Percentiles rank a stretch among this genome's conserved stretches.
These are phyloP conservation scores for Uropetala carovei DNA, from an alignment of 2,888 invertebrate species.

Conservation along the genomic window DNA sequence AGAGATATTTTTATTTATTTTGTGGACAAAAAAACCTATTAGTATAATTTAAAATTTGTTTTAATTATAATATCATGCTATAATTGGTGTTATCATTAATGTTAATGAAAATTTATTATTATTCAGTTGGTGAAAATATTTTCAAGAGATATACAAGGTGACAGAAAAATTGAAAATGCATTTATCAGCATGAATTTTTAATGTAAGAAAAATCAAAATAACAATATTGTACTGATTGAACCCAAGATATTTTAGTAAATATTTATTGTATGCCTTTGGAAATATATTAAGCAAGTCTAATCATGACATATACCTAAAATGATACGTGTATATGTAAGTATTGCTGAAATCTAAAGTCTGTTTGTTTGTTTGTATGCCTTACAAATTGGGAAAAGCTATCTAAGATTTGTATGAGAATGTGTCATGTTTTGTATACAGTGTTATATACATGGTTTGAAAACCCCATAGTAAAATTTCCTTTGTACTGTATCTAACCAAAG, in stretches of 20 bases:
- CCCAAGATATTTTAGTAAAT: conserved; percentile 32
- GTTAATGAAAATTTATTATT: neutral
- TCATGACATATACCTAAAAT: neutral
- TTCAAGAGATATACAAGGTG: neutral
- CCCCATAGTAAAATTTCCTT: neutral
- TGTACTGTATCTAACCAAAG: conserved; percentile 29
- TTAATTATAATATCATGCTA: neutral
- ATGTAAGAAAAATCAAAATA: conserved; percentile 12
- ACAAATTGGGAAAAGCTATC: conserved; percentile 13
- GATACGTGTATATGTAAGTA: conserved; percentile 24
- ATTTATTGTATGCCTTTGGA: conserved; percentile 35
- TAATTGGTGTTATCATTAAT: neutral
- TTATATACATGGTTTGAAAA: conserved; percentile 14
- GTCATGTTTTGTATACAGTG: conserved; percentile 18
- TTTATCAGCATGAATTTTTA: conserved; percentile 24
- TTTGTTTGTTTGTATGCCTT: neutral
- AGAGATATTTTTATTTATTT: conserved; percentile 42
- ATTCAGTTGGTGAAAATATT: neutral
- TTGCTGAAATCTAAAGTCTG: conserved; percentile 1
- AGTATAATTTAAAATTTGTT: neutral
- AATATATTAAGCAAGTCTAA: conserved; percentile 26
- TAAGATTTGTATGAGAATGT: neutral
- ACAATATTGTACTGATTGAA: conserved; percentile 17
- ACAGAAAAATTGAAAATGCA: neutral
- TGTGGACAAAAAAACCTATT: neutral